These are phyloP conservation scores for Monopterus albus DNA, from an alignment of 2,113 vertebrate species.

Conservation along the genomic window DNA sequence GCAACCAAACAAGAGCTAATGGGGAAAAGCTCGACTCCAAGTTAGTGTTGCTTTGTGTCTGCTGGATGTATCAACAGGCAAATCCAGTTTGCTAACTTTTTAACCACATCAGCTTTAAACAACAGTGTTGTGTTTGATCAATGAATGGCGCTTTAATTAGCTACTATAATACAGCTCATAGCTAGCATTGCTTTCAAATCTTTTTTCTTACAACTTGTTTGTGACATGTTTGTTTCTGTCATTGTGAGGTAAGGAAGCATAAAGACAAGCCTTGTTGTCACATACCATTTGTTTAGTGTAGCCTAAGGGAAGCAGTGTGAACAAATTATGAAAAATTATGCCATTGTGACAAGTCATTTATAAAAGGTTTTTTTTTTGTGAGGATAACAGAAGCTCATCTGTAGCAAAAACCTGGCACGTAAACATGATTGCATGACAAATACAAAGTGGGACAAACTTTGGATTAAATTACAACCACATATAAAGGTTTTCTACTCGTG, in stretches of 20 bases:
- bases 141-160: too few relatives aligned
- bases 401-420: conserved; percentile 1
- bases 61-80: too few relatives aligned
- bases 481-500: conserved; percentile 3
- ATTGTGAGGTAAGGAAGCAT: background rate
- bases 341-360: background rate
- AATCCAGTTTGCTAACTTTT: too few relatives aligned
- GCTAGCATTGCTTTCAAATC: background rate
- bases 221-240: background rate
- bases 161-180: background rate
- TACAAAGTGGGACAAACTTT: conserved; percentile 1
- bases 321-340: too few relatives aligned
- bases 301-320: conserved; percentile 8
- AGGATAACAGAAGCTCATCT: background rate
- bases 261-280: background rate
- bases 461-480: conserved; percentile 29
- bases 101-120: too few relatives aligned
- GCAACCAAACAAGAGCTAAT: too few relatives aligned
- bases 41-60: too few relatives aligned
- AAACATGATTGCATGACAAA: background rate
- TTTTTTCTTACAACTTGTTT: background rate
- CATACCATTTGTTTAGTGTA: background rate
- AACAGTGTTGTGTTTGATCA: too few relatives aligned
- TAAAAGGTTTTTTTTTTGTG: background rate
- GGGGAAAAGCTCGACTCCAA: too few relatives aligned